Evolutionary conservation across 2,113 vertebrate species (phyloP), one percentile per base, ranked within the genome.

Genomic region (Echinops telfairi): DNA sequence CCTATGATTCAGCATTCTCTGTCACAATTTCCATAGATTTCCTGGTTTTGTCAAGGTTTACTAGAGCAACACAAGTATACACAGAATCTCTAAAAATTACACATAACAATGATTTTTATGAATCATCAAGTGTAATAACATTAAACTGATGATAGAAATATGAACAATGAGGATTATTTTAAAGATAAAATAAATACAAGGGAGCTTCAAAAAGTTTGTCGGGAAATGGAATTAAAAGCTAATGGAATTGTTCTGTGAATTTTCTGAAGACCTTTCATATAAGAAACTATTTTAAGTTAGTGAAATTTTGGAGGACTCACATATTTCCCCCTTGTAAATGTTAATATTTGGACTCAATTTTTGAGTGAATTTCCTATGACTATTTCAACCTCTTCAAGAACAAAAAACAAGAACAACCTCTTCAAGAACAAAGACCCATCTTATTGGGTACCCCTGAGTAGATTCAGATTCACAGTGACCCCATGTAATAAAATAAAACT

Each of bases 11-110:
- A 53, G 47, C 9, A 53, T 92, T 27, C 25, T 89, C 83, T 91
- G 88, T 78, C 95, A 89, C 68, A 75, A 79, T 78, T 95, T 96
- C 93, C 82, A 87, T 40, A 71, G 20, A 93, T 96, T 89, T 94
- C 92, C 4, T 0, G 1, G 90, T 79, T 86, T 90, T 17, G 87
- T 83, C 68, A 43, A 88, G 94, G 87, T 96, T 97, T 95, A 58
- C 87, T 90, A 79, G 83, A 80, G 9, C 33, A 96, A 93, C 93
- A 20, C 47, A 53, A 53, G 15, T 94, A 89, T 73, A 81, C 5
- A 17, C 68, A 80, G 92, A 95, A 73, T 15, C 60, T 96, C 29
- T 43, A 27, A 86, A 62, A 27, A 27, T 66, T 22, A 25, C 25
- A 27, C 64, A 25, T 23, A 66, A 29, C 60, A 62, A 62, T 23